Base-by-base conservation (phyloP, 1,140 invertebrate species). In the Drosophila nikananu region DNA sequence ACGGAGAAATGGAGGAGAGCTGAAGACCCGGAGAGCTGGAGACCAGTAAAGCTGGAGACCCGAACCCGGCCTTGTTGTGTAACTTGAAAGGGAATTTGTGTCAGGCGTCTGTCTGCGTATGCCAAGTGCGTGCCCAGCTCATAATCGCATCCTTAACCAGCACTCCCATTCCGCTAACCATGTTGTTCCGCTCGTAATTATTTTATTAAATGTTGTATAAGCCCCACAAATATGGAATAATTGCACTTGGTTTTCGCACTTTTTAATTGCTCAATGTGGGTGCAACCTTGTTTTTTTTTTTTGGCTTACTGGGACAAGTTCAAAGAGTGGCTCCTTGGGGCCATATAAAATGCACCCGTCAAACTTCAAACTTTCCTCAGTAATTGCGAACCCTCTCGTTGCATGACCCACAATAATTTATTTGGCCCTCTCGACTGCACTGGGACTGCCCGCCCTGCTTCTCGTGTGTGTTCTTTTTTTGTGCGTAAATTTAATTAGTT, bases 21-120 rank as follows among this genome's bases (percentile, higher is more conserved):
- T 32, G 44, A 58, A 44, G 30, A 70, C 30, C 65, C 21, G 32
- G 52, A 37, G 1, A 55, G 19, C 32, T 35, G 32, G 10, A 12
- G 3, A 10, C 10, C 32, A 32, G 32, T 0, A 32, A 3, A 12
- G 5, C 32, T 12, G 32, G 32, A 35, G 5, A 17, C 37, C 35
- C 13, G 35, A 9, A 15, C 35, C 35, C 37, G 37, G 13, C 54
- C 54, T 54, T 55, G 77, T 79, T 79, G 42, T 79, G 74, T 70
- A 77, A 79, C 39, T 79, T 63, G 60, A 64, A 77, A 60, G 66
- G 60, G 66, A 79, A 79, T 79, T 79, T 79, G 77, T 79, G 77
- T 79, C 77, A 79, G 76, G 75, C 65, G 51, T 21, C 74, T 78
- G 76, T 68, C 75, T 78, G 76, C 74, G 74, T 59, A 77, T 77